Base-by-base conservation (phyloP, 2,888 invertebrate species). In the Meteorus colon region DNA sequence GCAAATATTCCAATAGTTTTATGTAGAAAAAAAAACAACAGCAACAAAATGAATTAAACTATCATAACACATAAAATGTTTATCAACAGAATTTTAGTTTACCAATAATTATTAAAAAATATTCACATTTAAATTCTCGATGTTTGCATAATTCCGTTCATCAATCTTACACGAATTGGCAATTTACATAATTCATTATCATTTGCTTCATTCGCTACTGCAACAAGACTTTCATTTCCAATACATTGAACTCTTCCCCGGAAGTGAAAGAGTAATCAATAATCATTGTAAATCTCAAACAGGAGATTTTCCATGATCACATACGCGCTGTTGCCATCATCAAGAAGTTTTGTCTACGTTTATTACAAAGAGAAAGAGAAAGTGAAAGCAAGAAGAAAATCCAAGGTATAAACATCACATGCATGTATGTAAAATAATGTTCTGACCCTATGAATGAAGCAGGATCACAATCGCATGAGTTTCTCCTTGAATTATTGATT, bases 271-370 rank as follows among this genome's bases (percentile, higher is more conserved):
- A 81, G 80, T 81, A 81, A 81, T 81, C 79, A 84, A 84, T 84
- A 83, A 80, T 77, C 80, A 80, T 82, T 83, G 82, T 81, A 81
- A 84, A 84, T 84, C 83, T 82, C 78, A 78, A 81, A 82, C 82
- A 6, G 34, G 72, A 37, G 59, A 62, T 72, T 62, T 55, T 55
- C 63, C 34, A 72, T 72, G 72, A 63, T 51, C 51, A 37, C 48
- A 45, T 31, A 60, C 60, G 70, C 41, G 55, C n/a, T 24, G 55
- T 55, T 55, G 55, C 19, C 8, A 41, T 41, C 41, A 8, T 8
- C 1, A 3, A n/a, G 5, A 19, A 55, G 55, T 55, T 60, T 60
- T 70, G 41, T 19, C 3, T 37, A 45, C 27, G 14, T 66, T 29
- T 45, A 37, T 29, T 45, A 75, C 27, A 63, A 10, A 55, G 31